A percentile compares a stretch with the other conserved stretches of the same genome.
Evolutionary conservation across 53 echinoderm and acorn worm genomes (phyloP).

Genomic region (Crossaster papposus): DNA sequence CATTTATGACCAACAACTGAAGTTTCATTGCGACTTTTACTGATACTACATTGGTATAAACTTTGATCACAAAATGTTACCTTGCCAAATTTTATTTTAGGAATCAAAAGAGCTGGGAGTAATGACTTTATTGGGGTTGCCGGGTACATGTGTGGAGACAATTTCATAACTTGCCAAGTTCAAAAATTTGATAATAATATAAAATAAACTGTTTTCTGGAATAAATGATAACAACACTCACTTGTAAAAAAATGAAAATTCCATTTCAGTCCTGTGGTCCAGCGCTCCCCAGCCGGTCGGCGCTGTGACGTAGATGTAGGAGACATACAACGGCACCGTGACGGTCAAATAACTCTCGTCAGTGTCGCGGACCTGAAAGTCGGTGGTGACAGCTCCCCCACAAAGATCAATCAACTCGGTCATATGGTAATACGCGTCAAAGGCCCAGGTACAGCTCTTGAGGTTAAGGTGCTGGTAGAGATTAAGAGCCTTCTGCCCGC

Average conservation of each 20-base stretch:
- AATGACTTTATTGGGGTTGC: no score
- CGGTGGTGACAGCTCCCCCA: constrained; percentile 91
- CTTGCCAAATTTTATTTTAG: no score
- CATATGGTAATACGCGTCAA: constrained; percentile 99
- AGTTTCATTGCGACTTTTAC: no score
- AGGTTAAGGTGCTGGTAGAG: constrained; percentile 95
- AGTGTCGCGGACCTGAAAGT: constrained; percentile 93
- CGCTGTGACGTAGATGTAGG: constrained; percentile 94
- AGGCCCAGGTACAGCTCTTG: constrained; percentile 98
- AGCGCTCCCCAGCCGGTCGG: constrained; percentile 97
- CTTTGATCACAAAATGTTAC: no score
- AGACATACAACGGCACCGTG: constrained; percentile 91
- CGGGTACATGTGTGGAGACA: no score
- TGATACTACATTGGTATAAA: no score
- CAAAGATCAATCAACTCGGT: constrained; percentile 97
- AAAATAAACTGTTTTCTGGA: no score
- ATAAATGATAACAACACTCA: constrained; percentile 37
- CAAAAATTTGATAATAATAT: no score
- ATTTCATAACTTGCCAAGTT: no score
- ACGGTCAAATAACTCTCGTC: constrained; percentile 97
- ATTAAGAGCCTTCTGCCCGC: constrained; percentile 78
- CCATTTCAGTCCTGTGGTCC: constrained; percentile 98
- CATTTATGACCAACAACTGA: no score
- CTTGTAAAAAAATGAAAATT: constrained; percentile 99
- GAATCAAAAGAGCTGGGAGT: no score